These are phyloP conservation scores for Neogale vison DNA, from an alignment of 2,113 vertebrate species.

Conservation along the genomic window DNA sequence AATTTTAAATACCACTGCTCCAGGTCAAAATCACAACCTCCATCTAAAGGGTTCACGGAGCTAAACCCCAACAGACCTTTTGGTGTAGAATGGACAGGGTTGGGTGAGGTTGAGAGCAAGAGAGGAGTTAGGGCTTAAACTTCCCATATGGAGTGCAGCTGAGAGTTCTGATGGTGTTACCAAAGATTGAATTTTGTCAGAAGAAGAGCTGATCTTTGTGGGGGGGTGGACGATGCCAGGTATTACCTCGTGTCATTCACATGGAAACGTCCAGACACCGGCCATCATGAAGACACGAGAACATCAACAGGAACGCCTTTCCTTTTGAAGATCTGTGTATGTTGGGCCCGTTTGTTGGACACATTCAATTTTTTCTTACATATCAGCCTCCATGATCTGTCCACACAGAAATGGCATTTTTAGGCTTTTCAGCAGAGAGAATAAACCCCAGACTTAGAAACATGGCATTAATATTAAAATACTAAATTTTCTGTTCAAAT, in stretches of 20 bases:
- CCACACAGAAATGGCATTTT: background rate
- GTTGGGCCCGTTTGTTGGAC: background rate
- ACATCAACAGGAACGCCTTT: background rate
- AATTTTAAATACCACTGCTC: background rate
- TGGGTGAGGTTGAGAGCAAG: background rate
- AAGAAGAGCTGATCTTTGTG: background rate
- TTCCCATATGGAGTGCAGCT: background rate
- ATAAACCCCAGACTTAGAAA: background rate
- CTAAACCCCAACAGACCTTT: background rate
- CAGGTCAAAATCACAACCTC: background rate
- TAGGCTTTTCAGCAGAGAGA: background rate
- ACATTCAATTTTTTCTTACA: background rate
- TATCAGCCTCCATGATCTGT: background rate
- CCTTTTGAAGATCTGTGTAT: background rate
- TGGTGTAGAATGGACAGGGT: background rate
- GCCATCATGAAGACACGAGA: background rate
- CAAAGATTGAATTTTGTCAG: background rate
- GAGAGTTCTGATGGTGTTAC: accelerated
- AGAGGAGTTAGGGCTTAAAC: background rate
- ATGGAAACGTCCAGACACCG: background rate
- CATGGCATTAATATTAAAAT: background rate
- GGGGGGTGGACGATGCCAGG: background rate
- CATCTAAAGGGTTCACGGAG: background rate
- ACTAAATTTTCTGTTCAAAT: background rate
- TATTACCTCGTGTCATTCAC: background rate